Conservation (phyloP, 2,113 vertebrate species). For the Mesembrinibis cayennensis region DNA sequence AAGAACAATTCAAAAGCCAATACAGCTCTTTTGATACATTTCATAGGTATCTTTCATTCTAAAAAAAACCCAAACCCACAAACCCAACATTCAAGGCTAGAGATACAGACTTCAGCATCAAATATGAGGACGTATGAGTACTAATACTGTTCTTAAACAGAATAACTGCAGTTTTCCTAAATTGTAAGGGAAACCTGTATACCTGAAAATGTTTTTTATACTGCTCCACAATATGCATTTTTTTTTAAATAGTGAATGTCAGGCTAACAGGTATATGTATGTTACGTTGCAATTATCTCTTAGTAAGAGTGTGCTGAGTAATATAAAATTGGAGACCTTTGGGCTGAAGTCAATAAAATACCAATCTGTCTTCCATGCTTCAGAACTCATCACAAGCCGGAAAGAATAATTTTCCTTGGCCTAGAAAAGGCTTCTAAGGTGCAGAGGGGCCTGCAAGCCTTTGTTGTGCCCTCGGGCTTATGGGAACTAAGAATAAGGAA, state of each 20-base stretch:
- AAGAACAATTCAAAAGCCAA: neutral
- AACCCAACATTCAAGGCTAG: neutral
- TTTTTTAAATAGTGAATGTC: neutral
- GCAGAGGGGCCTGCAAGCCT: neutral
- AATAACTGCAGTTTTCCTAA: neutral
- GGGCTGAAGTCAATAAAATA: neutral
- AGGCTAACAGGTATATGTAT: neutral
- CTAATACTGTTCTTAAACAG: neutral
- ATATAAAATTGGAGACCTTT: neutral
- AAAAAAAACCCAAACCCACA: neutral
- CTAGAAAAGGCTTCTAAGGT: neutral
- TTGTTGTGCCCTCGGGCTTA: neutral
- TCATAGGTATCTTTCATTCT: neutral
- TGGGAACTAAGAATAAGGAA: neutral
- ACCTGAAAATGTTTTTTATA: neutral
- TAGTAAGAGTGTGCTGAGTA: neutral
- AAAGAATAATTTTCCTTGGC: neutral
- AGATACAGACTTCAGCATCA: neutral
- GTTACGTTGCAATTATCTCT: neutral
- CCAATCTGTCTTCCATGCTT: neutral
- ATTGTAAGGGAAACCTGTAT: neutral
- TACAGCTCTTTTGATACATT: neutral
- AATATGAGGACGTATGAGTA: neutral
- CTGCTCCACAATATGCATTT: neutral
- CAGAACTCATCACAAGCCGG: neutral